These are phyloP conservation scores for Toxotes lorentzi DNA, from an alignment of 2,797 vertebrate species.

Conservation along the genomic window DNA sequence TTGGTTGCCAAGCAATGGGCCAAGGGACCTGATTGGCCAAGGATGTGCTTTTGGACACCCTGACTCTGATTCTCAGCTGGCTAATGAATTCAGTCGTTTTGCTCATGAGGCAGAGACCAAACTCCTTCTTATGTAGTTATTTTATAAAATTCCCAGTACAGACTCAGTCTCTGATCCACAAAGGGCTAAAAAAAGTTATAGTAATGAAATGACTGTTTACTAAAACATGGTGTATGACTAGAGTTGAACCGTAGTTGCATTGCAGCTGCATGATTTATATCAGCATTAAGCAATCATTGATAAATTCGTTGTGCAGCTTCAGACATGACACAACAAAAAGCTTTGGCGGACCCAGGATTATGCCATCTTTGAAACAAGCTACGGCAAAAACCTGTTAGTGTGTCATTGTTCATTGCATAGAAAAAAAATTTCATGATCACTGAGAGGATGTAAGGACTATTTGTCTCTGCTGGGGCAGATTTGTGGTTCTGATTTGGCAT, in stretches of 20 bases:
- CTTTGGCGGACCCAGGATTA: conserved; percentile 14
- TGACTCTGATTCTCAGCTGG: conserved; percentile 70
- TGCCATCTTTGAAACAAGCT: conserved; percentile 33
- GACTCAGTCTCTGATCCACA: conserved; percentile 2
- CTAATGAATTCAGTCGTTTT: conserved; percentile 65
- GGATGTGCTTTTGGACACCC: conserved; percentile 73
- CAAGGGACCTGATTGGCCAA: conserved; percentile 72
- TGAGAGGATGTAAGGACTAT: not conserved
- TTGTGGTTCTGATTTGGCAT: not conserved
- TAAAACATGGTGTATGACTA: not conserved
- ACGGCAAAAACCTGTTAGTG: conserved; percentile 1
- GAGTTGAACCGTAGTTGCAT: not conserved
- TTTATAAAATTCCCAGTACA: not conserved
- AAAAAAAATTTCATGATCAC: not conserved
- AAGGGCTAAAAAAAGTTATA: not conserved
- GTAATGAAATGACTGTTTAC: not conserved
- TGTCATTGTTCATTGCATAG: not conserved
- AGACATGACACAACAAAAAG: conserved; percentile 32
- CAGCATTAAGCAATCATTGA: conserved; percentile 23
- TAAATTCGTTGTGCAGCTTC: conserved; percentile 28
- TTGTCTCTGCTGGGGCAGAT: not conserved
- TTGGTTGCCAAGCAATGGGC: conserved; percentile 81
- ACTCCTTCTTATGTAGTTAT: not conserved
- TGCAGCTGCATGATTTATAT: conserved; percentile 28
- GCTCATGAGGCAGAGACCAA: conserved; percentile 32